Conservation (phyloP, 2,113 vertebrate genomes). For the Anthoscopus minutus region DNA sequence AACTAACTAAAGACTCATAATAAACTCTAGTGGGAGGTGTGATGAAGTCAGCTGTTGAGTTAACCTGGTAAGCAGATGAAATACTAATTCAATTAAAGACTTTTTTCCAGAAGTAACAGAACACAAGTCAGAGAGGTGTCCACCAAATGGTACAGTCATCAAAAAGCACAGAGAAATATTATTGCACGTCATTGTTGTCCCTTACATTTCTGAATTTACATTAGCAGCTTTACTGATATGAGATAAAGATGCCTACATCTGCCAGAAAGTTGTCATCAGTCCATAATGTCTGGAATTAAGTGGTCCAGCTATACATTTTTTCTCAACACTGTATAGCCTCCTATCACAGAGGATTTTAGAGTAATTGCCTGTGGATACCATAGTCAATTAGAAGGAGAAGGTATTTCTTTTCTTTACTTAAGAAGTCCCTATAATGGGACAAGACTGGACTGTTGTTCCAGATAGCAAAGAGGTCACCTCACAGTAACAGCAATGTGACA, state of each 20-base stretch:
- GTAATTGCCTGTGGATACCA: not conserved
- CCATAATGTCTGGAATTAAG: not conserved
- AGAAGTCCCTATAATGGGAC: not conserved
- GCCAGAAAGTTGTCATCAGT: not conserved
- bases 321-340: not conserved
- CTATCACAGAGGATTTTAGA: not conserved
- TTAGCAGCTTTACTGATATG: not conserved
- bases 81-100: not conserved
- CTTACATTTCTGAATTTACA: not conserved
- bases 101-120: not conserved
- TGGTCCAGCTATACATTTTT: not conserved
- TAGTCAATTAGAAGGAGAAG: not conserved
- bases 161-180: not conserved
- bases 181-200: not conserved
- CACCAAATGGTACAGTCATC: not conserved
- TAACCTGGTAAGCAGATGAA: not conserved
- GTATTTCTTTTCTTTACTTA: not conserved
- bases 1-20: not conserved
- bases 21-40: not conserved
- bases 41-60: not conserved
- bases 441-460: not conserved
- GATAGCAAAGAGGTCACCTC: not conserved
- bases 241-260: not conserved
- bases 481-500: not conserved
- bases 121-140: not conserved